Percentiles rank a stretch among this genome's conserved stretches.
Conservation (phyloP, 2,888 invertebrate genomes). For the Acleris laterana region DNA sequence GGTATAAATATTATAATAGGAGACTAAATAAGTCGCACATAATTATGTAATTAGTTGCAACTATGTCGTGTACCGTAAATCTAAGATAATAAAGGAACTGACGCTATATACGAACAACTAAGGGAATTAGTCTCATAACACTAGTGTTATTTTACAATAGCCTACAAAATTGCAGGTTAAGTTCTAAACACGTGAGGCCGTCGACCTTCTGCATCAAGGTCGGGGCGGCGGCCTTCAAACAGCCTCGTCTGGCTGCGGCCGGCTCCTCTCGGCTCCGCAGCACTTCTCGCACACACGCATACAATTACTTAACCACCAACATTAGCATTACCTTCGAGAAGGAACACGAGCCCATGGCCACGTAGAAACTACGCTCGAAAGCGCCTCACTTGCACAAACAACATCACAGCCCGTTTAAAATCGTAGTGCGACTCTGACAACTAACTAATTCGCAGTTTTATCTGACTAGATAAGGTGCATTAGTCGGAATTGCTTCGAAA, state of each 20-base stretch:
- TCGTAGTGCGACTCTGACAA: conserved; percentile 44
- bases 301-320: conserved; percentile 57
- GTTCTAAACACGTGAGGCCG: conserved; percentile 74
- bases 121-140: conserved; percentile 1
- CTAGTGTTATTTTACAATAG: not conserved
- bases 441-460: conserved; percentile 76
- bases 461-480: conserved; percentile 72
- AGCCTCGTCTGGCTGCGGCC: conserved; percentile 74
- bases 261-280: conserved; percentile 58
- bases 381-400: conserved; percentile 62
- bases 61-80: no score
- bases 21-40: no score
- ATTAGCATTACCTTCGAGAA: conserved; percentile 71
- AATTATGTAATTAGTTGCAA: no score
- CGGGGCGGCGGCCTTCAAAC: conserved; percentile 82
- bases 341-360: conserved; percentile 78
- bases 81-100: no score
- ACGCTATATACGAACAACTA: not conserved
- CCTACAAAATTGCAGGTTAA: conserved; percentile 59
- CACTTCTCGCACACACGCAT: conserved; percentile 59
- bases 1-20: no score
- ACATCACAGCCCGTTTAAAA: conserved; percentile 61
- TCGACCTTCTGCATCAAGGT: conserved; percentile 82
- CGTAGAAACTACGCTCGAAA: conserved; percentile 68
- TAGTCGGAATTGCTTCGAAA: conserved; percentile 60